These are phyloP conservation scores for Lepisosteus osseus DNA, from an alignment of 2,113 vertebrate species.

Conservation along the genomic window DNA sequence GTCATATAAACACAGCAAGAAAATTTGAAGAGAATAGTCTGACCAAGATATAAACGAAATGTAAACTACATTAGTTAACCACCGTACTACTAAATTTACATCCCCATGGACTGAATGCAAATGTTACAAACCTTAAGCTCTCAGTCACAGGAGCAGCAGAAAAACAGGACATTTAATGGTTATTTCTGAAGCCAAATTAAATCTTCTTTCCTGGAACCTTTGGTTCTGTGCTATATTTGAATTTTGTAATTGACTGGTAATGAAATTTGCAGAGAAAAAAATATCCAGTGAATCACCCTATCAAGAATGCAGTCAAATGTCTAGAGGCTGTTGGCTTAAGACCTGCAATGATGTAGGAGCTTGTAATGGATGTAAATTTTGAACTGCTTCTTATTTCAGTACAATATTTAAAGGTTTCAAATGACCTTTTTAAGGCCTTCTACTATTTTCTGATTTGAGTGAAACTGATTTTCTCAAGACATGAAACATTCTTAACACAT, in stretches of 20 bases:
- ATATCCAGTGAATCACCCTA: constrained; percentile 2
- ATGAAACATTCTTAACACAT: too few species aligned
- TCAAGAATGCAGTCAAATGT: constrained; percentile 10
- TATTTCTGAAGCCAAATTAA: constrained; percentile 17
- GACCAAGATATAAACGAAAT: too few species aligned
- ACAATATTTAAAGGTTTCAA: too few species aligned
- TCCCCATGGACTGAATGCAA: neutral
- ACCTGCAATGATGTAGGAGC: too few species aligned
- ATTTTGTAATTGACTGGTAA: constrained; percentile 21
- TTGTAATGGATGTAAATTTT: too few species aligned
- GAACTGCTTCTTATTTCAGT: too few species aligned
- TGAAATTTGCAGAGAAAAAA: constrained; percentile 16
- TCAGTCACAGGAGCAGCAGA: constrained; percentile 7
- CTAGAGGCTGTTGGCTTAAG: constrained; percentile 1
- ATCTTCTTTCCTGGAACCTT: constrained; percentile 17
- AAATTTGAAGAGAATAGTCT: too few species aligned
- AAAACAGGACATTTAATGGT: constrained; percentile 13
- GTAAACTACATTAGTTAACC: too few species aligned
- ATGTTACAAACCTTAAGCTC: neutral
- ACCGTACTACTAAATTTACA: neutral
- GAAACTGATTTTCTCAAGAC: too few species aligned
- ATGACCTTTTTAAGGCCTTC: too few species aligned
- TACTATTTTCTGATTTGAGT: too few species aligned
- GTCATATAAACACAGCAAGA: too few species aligned
- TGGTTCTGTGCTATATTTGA: constrained; percentile 19